Evolutionary conservation across 2,113 vertebrate genomes (phyloP).

Genomic region (Ctenomys sociabilis): DNA sequence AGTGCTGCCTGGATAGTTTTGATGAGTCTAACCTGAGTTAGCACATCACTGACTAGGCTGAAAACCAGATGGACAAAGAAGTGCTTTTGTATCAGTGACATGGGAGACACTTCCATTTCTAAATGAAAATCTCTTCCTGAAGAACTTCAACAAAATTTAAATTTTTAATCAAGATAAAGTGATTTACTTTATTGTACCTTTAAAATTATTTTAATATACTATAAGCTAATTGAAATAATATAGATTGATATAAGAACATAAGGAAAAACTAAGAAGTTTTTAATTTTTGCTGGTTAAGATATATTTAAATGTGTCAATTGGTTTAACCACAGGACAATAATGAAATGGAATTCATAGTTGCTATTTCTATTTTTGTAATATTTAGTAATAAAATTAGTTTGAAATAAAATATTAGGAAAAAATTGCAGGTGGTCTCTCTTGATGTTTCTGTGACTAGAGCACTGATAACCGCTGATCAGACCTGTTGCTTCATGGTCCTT

Average conservation of each 20-base stretch:
- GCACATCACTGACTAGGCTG: not conserved
- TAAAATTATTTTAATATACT: conserved; percentile 60
- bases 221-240: conserved; percentile 66
- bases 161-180: conserved; percentile 64
- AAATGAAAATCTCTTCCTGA: not conserved
- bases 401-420: conserved; percentile 49
- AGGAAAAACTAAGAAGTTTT: conserved; percentile 50
- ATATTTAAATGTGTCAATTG: conserved; percentile 43
- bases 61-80: not conserved
- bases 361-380: conserved; percentile 63
- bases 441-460: not conserved
- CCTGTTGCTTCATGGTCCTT: not conserved
- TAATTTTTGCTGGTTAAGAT: conserved; percentile 34
- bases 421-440: not conserved
- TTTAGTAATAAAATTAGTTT: conserved; percentile 54
- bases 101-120: not conserved
- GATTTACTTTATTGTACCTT: conserved; percentile 51
- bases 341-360: conserved; percentile 52
- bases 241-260: conserved; percentile 60
- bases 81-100: not conserved
- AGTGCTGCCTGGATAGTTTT: not conserved
- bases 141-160: conserved; percentile 48
- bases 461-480: not conserved
- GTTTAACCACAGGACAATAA: not conserved
- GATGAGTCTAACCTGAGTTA: not conserved